Percentiles rank a stretch among this genome's conserved stretches.
These are phyloP conservation scores for Hyperopisus bebe DNA, from an alignment of 2,113 vertebrate species.

Conservation along the genomic window DNA sequence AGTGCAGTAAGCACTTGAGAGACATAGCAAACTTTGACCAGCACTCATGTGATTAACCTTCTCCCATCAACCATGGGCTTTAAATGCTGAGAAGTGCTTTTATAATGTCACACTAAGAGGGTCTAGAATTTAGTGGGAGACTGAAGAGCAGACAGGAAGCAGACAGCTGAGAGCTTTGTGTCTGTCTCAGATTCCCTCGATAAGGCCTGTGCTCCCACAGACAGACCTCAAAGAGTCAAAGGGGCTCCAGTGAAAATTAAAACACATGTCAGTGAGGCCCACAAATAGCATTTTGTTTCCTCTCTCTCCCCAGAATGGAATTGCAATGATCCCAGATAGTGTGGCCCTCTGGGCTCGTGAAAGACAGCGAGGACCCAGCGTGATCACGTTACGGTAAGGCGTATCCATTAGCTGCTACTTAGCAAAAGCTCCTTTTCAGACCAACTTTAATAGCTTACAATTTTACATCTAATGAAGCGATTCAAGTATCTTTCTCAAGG, in stretches of 20 bases:
- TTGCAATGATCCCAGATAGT: not conserved
- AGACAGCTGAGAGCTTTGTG: not conserved
- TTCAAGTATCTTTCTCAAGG: not conserved
- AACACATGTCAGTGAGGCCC: slow-evolving; percentile 2
- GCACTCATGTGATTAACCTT: not conserved
- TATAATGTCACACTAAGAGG: slow-evolving; percentile 4
- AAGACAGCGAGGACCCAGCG: not conserved
- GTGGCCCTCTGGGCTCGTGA: not conserved
- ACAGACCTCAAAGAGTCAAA: not conserved
- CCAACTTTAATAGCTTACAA: not conserved
- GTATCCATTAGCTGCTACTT: slow-evolving; percentile 6
- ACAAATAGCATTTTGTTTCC: slow-evolving; percentile 12
- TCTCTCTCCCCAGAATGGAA: not conserved
- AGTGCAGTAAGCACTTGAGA: not conserved
- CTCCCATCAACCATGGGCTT: not conserved
- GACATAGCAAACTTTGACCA: not conserved
- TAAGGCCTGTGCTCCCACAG: not conserved
- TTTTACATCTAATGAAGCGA: slow-evolving; percentile 12
- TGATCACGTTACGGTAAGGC: not conserved
- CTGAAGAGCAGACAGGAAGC: not conserved
- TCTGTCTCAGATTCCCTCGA: slow-evolving; percentile 6
- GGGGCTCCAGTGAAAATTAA: slow-evolving; percentile 9
- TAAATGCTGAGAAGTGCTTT: not conserved
- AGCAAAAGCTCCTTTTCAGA: not conserved
- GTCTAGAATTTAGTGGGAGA: not conserved